Evolutionary conservation across 2,113 vertebrate species (phyloP).

Genomic region (Lota lota): DNA sequence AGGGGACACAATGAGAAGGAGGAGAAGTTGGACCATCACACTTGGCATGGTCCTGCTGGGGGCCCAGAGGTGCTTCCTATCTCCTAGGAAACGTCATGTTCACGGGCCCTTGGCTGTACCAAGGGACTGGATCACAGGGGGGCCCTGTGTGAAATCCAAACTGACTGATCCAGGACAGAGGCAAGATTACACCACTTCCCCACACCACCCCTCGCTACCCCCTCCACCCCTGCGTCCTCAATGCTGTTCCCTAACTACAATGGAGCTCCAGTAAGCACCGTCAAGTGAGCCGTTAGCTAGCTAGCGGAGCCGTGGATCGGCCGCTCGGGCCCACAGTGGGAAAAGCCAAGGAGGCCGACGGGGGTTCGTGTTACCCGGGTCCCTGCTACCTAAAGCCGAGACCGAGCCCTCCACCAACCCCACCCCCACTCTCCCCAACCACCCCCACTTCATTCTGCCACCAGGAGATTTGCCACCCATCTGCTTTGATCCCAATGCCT

Average conservation of each 20-base stretch:
- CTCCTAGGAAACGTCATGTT: conserved; percentile 59
- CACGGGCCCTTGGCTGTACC: conserved; percentile 58
- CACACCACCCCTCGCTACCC: conserved; percentile 46
- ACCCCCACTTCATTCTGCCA: background rate
- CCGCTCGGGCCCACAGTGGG: conserved; percentile 72
- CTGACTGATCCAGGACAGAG: conserved; percentile 81
- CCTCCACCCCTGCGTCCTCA: conserved; percentile 40
- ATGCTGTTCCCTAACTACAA: conserved; percentile 68
- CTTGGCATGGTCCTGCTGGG: background rate
- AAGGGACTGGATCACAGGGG: conserved; percentile 57
- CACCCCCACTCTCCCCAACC: too few species aligned
- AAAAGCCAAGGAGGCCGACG: conserved; percentile 65
- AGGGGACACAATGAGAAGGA: conserved; percentile 8
- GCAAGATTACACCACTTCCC: conserved; percentile 75
- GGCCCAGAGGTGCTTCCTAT: conserved; percentile 42
- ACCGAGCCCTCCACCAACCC: background rate
- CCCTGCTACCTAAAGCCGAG: conserved; percentile 41
- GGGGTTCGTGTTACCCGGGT: conserved; percentile 63
- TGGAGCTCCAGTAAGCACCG: conserved; percentile 74
- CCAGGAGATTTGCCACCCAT: conserved; percentile 52
- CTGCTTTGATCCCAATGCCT: conserved; percentile 49
- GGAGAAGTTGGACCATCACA: too few species aligned
- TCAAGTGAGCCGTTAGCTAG: conserved; percentile 75
- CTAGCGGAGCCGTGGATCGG: conserved; percentile 63
- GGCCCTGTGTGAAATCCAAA: conserved; percentile 77